Conservation (phyloP, 1,140 invertebrate genomes). For the Diorhabda elongata region DNA sequence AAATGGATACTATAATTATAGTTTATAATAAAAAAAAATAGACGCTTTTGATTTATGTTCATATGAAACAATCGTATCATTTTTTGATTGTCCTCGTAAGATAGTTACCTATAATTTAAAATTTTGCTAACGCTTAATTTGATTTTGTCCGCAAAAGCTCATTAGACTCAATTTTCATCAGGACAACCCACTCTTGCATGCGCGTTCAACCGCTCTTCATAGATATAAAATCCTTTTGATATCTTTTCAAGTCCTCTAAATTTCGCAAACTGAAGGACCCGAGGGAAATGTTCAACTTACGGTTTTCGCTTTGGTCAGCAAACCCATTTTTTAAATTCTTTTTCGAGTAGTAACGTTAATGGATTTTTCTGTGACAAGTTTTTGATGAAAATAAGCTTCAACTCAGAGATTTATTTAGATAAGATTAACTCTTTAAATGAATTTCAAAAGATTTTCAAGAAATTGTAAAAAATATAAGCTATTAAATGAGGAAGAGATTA, state of each 20-base stretch:
- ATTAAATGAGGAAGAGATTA: too few relatives aligned
- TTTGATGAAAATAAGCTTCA: conserved; percentile 2
- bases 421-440: neutral
- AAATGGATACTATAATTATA: too few relatives aligned
- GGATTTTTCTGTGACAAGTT: conserved; percentile 2
- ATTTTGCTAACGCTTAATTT: too few relatives aligned
- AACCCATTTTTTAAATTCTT: neutral
- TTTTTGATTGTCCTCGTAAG: too few relatives aligned
- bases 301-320: neutral
- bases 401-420: neutral
- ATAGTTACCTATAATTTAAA: too few relatives aligned
- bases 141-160: too few relatives aligned
- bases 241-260: neutral
- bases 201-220: too few relatives aligned
- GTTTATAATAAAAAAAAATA: too few relatives aligned
- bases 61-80: too few relatives aligned
- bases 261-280: neutral
- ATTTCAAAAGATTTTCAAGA: neutral
- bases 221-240: neutral
- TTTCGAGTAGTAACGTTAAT: neutral
- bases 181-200: too few relatives aligned
- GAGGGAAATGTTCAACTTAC: conserved; percentile 1
- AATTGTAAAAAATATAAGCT: neutral
- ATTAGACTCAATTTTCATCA: too few relatives aligned
- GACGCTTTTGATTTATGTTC: too few relatives aligned